Evolutionary conservation across 2,797 vertebrate species (phyloP).

Genomic region (Dendrocincla fuliginosa): DNA sequence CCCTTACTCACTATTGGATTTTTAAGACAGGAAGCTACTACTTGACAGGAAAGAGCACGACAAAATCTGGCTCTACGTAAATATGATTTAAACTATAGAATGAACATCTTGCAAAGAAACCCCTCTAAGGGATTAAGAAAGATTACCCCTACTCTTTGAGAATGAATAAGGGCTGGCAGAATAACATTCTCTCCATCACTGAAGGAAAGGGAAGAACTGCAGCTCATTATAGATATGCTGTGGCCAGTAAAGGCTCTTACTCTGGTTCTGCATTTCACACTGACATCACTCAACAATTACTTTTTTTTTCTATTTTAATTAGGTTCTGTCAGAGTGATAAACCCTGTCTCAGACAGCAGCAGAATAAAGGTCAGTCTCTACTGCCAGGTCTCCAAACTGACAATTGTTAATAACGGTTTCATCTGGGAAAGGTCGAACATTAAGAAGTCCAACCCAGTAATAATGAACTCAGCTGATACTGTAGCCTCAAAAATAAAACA

Average conservation of each 20-base stretch:
- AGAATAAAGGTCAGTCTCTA: slow-evolving; percentile 58
- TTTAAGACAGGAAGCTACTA: slow-evolving; percentile 48
- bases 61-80: slow-evolving; percentile 33
- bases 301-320: slow-evolving; percentile 38
- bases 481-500: slow-evolving; percentile 6
- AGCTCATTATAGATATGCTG: slow-evolving; percentile 27
- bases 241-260: slow-evolving; percentile 51
- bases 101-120: slow-evolving; percentile 43
- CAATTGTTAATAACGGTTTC: slow-evolving; percentile 19
- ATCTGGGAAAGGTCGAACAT: slow-evolving; percentile 9
- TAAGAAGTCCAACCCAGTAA: slow-evolving; percentile 1
- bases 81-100: slow-evolving; percentile 36
- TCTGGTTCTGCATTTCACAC: slow-evolving; percentile 44
- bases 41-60: slow-evolving; percentile 37
- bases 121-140: slow-evolving; percentile 46
- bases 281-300: slow-evolving; percentile 54
- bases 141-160: slow-evolving; percentile 10
- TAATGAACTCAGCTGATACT: background rate
- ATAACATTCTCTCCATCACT: slow-evolving; percentile 40
- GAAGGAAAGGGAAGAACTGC: slow-evolving; percentile 44
- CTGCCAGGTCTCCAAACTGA: slow-evolving; percentile 38
- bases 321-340: slow-evolving; percentile 62
- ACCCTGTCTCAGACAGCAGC: slow-evolving; percentile 36
- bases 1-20: background rate
- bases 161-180: slow-evolving; percentile 36